Evolutionary conservation across 2,888 invertebrate genomes (phyloP).

Genomic region (Drosophila helvetica): DNA sequence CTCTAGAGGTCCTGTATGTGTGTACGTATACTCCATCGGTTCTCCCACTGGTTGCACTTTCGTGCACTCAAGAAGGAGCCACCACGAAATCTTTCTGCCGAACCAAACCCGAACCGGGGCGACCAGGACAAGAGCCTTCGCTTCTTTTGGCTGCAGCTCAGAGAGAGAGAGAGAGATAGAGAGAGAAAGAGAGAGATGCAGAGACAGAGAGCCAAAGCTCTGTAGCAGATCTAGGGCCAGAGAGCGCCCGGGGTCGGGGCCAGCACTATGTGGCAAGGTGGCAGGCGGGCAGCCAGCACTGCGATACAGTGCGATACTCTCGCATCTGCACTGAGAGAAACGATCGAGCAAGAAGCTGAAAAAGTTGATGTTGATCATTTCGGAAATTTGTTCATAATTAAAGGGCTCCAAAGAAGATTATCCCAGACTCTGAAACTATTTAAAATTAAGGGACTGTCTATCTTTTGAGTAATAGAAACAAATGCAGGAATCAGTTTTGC

Average conservation of each 20-base stretch:
- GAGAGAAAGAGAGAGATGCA: conserved; percentile 8
- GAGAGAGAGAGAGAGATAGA: conserved; percentile 10
- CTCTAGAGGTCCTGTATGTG: neutral
- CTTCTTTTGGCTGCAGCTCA: conserved; percentile 21
- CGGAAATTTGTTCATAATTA: too few relatives aligned
- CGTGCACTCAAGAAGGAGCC: conserved; percentile 55
- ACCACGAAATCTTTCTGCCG: conserved; percentile 41
- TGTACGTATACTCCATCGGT: too few relatives aligned
- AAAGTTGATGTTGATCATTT: neutral
- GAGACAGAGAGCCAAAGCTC: conserved; percentile 26
- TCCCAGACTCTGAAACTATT: too few relatives aligned
- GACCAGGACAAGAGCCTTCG: conserved; percentile 24
- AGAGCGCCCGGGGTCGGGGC: too few relatives aligned
- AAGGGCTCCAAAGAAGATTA: too few relatives aligned
- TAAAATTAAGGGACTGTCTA: neutral
- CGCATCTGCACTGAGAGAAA: conserved; percentile 35
- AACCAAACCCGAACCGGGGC: conserved; percentile 42
- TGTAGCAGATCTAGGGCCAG: conserved; percentile 3
- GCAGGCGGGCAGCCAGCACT: conserved; percentile 13
- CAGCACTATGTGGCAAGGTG: too few relatives aligned
- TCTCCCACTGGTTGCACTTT: conserved; percentile 50
- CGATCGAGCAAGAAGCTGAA: neutral
- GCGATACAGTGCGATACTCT: conserved; percentile 29
- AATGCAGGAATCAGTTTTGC: neutral
- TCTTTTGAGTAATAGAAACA: conserved; percentile 1